Conservation (phyloP, 2,888 invertebrate species). For the Charanyca ferruginea region DNA sequence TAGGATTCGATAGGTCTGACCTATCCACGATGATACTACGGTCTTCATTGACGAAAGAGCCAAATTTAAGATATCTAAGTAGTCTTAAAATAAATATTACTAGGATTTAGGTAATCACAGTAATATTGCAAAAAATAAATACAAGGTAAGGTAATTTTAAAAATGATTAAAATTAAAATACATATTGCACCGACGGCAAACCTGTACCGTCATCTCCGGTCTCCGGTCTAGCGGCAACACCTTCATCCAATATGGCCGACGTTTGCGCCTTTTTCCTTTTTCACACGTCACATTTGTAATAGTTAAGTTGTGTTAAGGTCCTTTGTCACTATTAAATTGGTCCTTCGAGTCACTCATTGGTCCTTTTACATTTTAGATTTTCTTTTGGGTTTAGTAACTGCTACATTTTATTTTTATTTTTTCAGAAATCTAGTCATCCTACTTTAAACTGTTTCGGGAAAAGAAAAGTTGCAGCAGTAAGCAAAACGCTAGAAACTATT, state of each 20-base stretch:
- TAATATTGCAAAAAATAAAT: not conserved
- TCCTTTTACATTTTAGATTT: not conserved
- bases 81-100: too few species aligned
- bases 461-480: too few species aligned
- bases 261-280: slow-evolving; percentile 23
- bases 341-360: not conserved
- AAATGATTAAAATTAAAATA: slow-evolving; percentile 15
- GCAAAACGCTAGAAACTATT: too few species aligned
- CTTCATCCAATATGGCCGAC: slow-evolving; percentile 48
- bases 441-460: too few species aligned
- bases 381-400: not conserved
- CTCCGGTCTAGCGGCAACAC: slow-evolving; percentile 59
- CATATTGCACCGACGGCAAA: slow-evolving; percentile 7
- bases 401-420: not conserved
- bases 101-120: too few species aligned
- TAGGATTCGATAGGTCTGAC: too few species aligned
- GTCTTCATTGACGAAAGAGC: too few species aligned
- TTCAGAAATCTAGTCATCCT: too few species aligned
- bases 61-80: too few species aligned
- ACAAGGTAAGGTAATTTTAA: slow-evolving; percentile 1
- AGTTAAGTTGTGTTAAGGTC: slow-evolving; percentile 13
- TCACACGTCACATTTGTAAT: slow-evolving; percentile 19
- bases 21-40: too few species aligned
- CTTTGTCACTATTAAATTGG: not conserved
- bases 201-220: slow-evolving; percentile 63